Conservation (phyloP, 2,797 vertebrate genomes). For the Oceanodroma leucorhoa region DNA sequence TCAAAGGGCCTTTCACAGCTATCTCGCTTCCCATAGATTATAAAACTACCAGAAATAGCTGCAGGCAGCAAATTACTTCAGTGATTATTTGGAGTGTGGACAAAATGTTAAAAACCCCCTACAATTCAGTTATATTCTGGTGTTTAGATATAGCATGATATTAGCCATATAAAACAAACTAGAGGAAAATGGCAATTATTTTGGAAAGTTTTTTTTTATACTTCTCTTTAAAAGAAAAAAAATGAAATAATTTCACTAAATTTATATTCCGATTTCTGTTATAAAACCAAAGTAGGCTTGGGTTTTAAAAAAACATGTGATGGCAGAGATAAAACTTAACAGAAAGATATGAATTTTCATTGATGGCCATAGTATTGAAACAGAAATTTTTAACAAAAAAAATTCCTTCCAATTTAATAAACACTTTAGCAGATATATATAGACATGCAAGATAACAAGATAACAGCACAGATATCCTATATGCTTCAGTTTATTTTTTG, state of each 20-base stretch:
- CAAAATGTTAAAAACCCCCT: not conserved
- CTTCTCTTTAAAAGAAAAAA: not conserved
- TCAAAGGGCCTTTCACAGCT: not conserved
- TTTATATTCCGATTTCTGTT: not conserved
- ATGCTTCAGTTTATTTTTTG: not conserved
- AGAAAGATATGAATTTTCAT: not conserved
- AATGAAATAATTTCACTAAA: not conserved
- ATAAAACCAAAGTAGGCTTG: not conserved
- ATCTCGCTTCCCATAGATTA: not conserved
- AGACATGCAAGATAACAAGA: not conserved
- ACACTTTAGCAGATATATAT: not conserved
- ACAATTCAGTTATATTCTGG: not conserved
- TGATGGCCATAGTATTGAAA: not conserved
- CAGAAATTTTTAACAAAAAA: not conserved
- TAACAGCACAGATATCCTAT: not conserved
- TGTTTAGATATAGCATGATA: not conserved
- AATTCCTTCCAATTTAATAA: not conserved
- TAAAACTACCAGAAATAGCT: not conserved
- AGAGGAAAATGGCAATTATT: not conserved
- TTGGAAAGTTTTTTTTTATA: not conserved
- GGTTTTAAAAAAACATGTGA: not conserved
- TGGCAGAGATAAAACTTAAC: not conserved
- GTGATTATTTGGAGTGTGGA: not conserved
- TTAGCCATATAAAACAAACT: not conserved
- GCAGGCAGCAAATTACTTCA: not conserved